These are phyloP conservation scores for Microcebus tavaratra DNA, from an alignment of 2,113 vertebrate genomes.

Conservation along the genomic window DNA sequence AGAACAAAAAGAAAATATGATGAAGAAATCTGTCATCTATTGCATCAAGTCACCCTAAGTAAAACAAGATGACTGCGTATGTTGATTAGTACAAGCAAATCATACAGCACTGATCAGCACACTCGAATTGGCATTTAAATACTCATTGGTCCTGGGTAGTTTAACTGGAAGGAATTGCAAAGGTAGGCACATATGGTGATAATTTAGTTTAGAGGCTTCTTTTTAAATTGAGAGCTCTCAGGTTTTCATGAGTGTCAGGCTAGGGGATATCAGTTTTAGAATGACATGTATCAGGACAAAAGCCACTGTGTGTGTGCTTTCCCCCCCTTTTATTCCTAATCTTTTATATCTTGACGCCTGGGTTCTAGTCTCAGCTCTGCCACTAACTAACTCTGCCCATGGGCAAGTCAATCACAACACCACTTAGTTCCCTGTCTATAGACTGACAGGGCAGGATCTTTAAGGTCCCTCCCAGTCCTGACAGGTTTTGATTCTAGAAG, in stretches of 20 bases:
- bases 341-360: background rate
- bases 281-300: background rate
- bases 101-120: background rate
- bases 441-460: background rate
- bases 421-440: background rate
- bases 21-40: background rate
- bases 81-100: background rate
- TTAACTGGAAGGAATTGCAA: background rate
- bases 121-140: background rate
- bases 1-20: background rate
- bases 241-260: background rate
- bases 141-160: background rate
- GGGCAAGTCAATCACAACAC: background rate
- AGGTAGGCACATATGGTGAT: background rate
- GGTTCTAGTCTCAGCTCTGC: background rate
- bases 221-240: constrained; percentile 22
- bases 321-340: background rate
- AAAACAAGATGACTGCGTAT: background rate
- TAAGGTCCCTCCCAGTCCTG: background rate
- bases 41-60: background rate
- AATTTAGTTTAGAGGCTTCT: background rate
- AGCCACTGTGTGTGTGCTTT: background rate
- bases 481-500: background rate
- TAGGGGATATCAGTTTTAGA: background rate
- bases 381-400: background rate